Conservation (phyloP, 2,888 invertebrate genomes). For the Ochlodes sylvanus region DNA sequence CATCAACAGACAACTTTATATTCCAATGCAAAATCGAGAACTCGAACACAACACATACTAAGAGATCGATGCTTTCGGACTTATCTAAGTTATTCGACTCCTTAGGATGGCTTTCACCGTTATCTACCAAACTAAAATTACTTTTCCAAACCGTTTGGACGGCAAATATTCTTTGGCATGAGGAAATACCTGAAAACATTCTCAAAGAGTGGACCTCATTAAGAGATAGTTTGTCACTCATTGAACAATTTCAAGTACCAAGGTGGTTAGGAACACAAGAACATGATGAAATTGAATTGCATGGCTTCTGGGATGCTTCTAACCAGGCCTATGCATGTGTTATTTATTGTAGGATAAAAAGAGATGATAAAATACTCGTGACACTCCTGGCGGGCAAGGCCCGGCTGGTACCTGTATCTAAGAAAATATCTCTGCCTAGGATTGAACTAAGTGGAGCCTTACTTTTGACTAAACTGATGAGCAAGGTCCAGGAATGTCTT, state of each 20-base stretch:
- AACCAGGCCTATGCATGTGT: constrained; percentile 39
- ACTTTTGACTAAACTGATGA: constrained; percentile 41
- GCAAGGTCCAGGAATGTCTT: constrained; percentile 25
- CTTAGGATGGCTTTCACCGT: constrained; percentile 45
- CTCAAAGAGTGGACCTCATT: constrained; percentile 40
- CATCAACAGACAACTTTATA: not conserved
- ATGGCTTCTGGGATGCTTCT: constrained; percentile 41
- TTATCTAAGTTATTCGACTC: constrained; percentile 47
- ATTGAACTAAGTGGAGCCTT: constrained; percentile 38
- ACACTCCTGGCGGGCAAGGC: constrained; percentile 40
- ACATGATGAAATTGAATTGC: constrained; percentile 37
- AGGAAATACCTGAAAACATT: constrained; percentile 36
- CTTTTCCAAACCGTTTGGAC: constrained; percentile 44
- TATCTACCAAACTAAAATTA: constrained; percentile 44
- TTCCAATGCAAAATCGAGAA: not conserved
- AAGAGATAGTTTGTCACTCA: constrained; percentile 28
- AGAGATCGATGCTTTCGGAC: constrained; percentile 31
- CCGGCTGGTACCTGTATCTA: constrained; percentile 40
- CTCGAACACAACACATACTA: constrained; percentile 7
- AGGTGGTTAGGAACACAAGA: constrained; percentile 30
- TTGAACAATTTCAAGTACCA: constrained; percentile 28
- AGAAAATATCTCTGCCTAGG: constrained; percentile 36
- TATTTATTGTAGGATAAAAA: constrained; percentile 27
- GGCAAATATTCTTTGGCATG: constrained; percentile 40
- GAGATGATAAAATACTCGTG: not conserved